phyloP scores from a whole-genome alignment of 1,140 invertebrate genomes.

The Halesus radiatus region DNA sequence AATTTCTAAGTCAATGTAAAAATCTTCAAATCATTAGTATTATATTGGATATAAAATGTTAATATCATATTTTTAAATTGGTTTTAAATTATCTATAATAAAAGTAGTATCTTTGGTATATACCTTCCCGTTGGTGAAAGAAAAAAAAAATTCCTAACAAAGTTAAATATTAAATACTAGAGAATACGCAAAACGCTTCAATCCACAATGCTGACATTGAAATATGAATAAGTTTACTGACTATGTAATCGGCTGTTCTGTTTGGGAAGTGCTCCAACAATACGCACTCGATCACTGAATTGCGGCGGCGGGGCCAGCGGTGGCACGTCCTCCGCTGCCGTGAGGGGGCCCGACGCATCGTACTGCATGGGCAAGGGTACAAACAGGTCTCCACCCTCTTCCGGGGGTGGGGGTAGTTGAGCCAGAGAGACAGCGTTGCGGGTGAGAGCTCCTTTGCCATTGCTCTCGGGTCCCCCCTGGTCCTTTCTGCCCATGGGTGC shows the following conservation, averaged over 20 bases:
- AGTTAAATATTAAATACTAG: constrained; percentile 34
- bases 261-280: constrained; percentile 86
- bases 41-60: constrained; percentile 35
- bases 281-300: constrained; percentile 81
- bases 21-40: constrained; percentile 6
- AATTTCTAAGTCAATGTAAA: constrained; percentile 31
- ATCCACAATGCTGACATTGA: background rate
- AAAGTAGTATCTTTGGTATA: constrained; percentile 51
- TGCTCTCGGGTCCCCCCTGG: constrained; percentile 55
- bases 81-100: constrained; percentile 42
- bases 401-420: constrained; percentile 85
- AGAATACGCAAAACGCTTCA: constrained; percentile 2
- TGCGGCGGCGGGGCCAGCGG: constrained; percentile 80
- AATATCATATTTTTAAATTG: constrained; percentile 29
- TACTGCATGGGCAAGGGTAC: constrained; percentile 60
- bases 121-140: constrained; percentile 24
- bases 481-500: constrained; percentile 58
- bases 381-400: constrained; percentile 79
- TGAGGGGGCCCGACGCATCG: constrained; percentile 59
- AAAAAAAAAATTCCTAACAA: constrained; percentile 37
- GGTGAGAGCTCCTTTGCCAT: constrained; percentile 68
- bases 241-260: constrained; percentile 61
- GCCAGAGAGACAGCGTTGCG: constrained; percentile 83
- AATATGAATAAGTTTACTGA: constrained; percentile 44
- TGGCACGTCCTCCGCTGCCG: constrained; percentile 63